These are phyloP conservation scores for Petrocephalus schoutedeni DNA, from an alignment of 2,797 vertebrate genomes.

Conservation along the genomic window DNA sequence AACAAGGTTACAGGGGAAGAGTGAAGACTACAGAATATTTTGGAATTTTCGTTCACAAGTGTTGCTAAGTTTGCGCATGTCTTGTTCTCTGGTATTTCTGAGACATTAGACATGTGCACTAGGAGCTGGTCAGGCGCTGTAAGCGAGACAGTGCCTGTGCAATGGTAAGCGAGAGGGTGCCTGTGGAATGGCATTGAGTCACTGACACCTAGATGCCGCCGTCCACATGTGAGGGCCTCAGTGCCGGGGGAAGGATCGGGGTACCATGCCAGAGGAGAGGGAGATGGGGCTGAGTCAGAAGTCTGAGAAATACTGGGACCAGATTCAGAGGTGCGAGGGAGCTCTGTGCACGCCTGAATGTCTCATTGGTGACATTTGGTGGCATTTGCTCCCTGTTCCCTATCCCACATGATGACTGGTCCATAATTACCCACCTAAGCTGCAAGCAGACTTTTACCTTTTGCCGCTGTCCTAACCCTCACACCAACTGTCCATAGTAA, in stretches of 20 bases:
- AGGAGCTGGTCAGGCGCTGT: background rate
- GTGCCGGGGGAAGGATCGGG: conserved; percentile 22
- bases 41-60: background rate
- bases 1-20: conserved; percentile 15
- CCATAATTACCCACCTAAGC: background rate
- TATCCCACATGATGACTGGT: background rate
- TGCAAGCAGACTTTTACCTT: background rate
- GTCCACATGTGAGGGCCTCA: conserved; percentile 35
- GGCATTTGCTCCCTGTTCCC: conserved; percentile 3
- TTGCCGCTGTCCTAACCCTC: background rate
- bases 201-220: conserved; percentile 27
- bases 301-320: conserved; percentile 24
- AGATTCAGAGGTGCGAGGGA: conserved; percentile 15
- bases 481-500: background rate
- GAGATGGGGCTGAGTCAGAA: conserved; percentile 39
- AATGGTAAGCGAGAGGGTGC: background rate
- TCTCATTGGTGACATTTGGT: background rate
- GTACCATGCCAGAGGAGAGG: conserved; percentile 19
- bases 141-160: too few relatives aligned
- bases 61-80: background rate
- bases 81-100: background rate
- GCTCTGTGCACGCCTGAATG: background rate
- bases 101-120: background rate
- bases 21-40: background rate
- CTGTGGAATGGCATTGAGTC: conserved; percentile 6